Evolutionary conservation across 2,113 vertebrate species (phyloP).

Genomic region (Edolisoma coerulescens): DNA sequence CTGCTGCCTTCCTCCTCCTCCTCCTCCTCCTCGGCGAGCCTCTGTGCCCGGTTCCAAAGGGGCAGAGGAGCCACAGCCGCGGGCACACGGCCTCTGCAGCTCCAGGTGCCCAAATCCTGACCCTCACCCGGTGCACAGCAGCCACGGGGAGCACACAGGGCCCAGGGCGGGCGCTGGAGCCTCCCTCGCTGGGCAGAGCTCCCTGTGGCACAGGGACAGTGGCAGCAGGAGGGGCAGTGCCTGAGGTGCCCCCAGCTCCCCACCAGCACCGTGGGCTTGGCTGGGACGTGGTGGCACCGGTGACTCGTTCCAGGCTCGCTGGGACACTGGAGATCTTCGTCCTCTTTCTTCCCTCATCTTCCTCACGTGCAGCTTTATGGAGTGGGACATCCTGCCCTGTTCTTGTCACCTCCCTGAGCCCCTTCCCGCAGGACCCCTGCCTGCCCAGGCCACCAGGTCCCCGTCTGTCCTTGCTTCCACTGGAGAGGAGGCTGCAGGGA

Average conservation of each 20-base stretch:
- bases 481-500: neutral
- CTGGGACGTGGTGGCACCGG: neutral
- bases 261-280: neutral
- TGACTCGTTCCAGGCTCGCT: neutral
- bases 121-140: neutral
- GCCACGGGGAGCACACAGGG: neutral
- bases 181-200: neutral
- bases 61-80: neutral
- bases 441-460: neutral
- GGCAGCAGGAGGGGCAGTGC: neutral
- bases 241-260: neutral
- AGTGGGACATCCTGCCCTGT: neutral
- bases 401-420: neutral
- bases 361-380: accelerated
- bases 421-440: neutral
- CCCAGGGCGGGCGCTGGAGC: neutral
- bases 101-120: neutral
- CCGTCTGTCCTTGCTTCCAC: neutral
- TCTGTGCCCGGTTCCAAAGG: accelerated
- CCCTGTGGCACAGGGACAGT: neutral
- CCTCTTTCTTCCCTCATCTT: neutral
- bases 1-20: neutral
- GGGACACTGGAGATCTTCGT: accelerated
- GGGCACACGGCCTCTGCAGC: accelerated
- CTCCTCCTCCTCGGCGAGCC: neutral